These are phyloP conservation scores for Marronus borbonicus DNA, from an alignment of 2,888 invertebrate species.

Conservation along the genomic window DNA sequence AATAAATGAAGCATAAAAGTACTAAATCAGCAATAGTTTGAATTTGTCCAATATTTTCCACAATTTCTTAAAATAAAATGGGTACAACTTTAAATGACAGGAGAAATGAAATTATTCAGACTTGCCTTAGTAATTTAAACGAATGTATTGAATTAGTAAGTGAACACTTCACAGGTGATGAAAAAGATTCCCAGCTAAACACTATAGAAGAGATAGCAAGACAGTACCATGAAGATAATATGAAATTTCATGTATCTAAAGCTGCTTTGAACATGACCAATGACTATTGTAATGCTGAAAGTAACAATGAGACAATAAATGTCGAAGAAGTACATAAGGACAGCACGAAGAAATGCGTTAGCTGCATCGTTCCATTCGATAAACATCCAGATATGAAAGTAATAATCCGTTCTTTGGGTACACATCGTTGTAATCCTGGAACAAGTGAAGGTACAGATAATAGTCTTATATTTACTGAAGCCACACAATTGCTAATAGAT, in stretches of 20 bases:
- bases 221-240: constrained; percentile 32
- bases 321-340: constrained; percentile 22
- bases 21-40: too few species aligned
- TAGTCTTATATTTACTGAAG: constrained; percentile 26
- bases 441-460: constrained; percentile 3
- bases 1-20: too few species aligned
- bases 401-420: constrained; percentile 1
- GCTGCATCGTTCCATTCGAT: constrained; percentile 12
- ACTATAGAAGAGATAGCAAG: constrained; percentile 31
- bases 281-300: constrained; percentile 34
- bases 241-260: constrained; percentile 7
- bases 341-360: constrained; percentile 11
- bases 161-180: constrained; percentile 25
- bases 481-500: constrained; percentile 26
- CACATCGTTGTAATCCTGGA: not conserved
- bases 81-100: not conserved
- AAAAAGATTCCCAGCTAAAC: constrained; percentile 15
- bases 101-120: constrained; percentile 22
- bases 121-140: constrained; percentile 24
- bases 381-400: constrained; percentile 26
- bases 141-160: constrained; percentile 31
- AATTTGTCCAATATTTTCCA: too few species aligned
- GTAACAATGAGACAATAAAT: constrained; percentile 11
- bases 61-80: not conserved
- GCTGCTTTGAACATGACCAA: constrained; percentile 5